These are phyloP conservation scores for Gnathonemus longibarbis DNA, from an alignment of 2,113 vertebrate genomes.

Conservation along the genomic window DNA sequence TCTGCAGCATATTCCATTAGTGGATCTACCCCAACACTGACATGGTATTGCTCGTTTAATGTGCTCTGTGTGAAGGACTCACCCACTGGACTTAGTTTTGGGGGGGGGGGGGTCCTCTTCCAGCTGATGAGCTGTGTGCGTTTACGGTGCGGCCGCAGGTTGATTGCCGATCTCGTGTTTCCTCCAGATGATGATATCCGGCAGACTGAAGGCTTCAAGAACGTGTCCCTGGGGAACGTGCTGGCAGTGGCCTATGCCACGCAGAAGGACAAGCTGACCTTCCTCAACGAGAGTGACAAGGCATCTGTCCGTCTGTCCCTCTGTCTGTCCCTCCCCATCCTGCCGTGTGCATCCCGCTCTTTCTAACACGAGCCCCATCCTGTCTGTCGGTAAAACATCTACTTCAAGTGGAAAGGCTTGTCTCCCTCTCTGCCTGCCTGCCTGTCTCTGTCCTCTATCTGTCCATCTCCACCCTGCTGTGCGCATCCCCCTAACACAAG, in stretches of 20 bases:
- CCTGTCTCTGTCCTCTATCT: neutral
- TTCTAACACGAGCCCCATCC: neutral
- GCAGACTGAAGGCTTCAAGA: constrained; percentile 85
- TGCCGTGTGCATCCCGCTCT: neutral
- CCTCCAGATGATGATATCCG: constrained; percentile 77
- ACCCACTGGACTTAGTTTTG: neutral
- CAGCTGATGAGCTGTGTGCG: neutral
- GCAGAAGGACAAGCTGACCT: constrained; percentile 78
- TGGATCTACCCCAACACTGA: neutral
- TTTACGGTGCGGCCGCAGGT: neutral
- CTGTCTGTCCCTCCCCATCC: neutral
- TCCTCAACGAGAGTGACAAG: constrained; percentile 77
- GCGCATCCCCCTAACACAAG: neutral
- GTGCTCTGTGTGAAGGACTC: neutral
- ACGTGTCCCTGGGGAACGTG: constrained; percentile 81
- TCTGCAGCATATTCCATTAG: neutral
- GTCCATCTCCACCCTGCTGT: neutral
- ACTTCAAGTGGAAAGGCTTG: constrained; percentile 75
- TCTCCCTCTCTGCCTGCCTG: constrained; percentile 58
- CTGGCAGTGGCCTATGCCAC: constrained; percentile 75
- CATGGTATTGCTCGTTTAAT: neutral
- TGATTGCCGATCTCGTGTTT: neutral
- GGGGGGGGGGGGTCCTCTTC: neutral
- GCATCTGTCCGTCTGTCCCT: constrained; percentile 39
- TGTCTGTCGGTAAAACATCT: constrained; percentile 62